These are phyloP conservation scores for Protonemura montana DNA, from an alignment of 2,888 invertebrate genomes.

Conservation along the genomic window DNA sequence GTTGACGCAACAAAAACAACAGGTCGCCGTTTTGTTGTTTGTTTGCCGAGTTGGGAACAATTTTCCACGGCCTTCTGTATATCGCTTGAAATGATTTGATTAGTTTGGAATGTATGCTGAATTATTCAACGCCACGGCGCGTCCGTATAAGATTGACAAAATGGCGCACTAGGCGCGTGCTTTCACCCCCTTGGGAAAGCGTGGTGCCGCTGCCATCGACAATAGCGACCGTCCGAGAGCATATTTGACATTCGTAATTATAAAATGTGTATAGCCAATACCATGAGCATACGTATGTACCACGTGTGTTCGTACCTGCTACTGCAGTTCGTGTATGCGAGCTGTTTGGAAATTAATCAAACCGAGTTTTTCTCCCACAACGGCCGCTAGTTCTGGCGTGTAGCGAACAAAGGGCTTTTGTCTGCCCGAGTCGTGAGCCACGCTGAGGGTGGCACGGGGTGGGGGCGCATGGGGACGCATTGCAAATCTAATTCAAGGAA, in stretches of 20 bases:
- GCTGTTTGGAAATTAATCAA: neutral
- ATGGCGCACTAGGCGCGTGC: neutral
- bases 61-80: neutral
- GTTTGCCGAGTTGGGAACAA: neutral
- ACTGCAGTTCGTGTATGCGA: neutral
- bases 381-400: neutral
- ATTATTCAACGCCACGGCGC: neutral
- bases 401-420: neutral
- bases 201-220: neutral
- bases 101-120: neutral
- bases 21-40: neutral
- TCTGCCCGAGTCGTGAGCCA: neutral
- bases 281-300: neutral
- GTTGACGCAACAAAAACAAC: neutral
- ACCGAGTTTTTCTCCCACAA: neutral
- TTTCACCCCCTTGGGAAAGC: neutral
- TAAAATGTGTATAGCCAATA: neutral
- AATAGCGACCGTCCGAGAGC: neutral
- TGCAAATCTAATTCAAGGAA: too few species aligned
- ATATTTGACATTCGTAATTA: neutral
- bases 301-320: neutral
- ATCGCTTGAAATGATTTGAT: neutral
- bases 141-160: neutral
- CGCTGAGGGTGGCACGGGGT: neutral
- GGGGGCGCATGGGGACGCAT: neutral